A percentile compares a stretch with the other conserved stretches of the same genome.
Conservation (phyloP, 2,797 vertebrate genomes). For the Picus viridis region DNA sequence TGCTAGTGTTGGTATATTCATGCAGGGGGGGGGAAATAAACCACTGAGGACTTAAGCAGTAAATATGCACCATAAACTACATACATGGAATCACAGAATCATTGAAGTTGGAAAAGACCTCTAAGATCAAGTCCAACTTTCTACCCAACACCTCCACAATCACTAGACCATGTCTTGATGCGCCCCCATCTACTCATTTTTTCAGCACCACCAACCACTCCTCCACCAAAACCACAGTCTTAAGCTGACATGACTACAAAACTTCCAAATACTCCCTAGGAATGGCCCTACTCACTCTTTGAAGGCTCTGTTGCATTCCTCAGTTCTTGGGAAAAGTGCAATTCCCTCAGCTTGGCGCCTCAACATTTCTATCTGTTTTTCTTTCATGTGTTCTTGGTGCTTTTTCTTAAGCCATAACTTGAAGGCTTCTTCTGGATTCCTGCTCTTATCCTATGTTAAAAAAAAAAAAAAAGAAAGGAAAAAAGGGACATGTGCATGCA, state of each 20-base stretch:
- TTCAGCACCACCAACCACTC: too few relatives aligned
- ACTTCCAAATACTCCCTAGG: neutral
- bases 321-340: slow-evolving; percentile 82
- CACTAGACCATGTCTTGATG: too few relatives aligned
- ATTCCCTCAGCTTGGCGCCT: slow-evolving; percentile 85
- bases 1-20: neutral
- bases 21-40: neutral
- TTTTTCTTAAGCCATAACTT: slow-evolving; percentile 92
- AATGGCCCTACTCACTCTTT: slow-evolving; percentile 84
- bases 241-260: neutral
- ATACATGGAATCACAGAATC: too few relatives aligned
- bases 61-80: neutral
- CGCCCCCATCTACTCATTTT: too few relatives aligned
- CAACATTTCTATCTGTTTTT: slow-evolving; percentile 87
- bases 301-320: slow-evolving; percentile 90
- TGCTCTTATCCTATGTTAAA: slow-evolving; percentile 78
- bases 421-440: slow-evolving; percentile 88
- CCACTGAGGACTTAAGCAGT: neutral
- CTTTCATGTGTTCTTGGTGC: slow-evolving; percentile 87
- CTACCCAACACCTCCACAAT: too few relatives aligned
- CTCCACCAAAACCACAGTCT: neutral
- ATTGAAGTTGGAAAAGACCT: too few relatives aligned
- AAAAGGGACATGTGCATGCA: neutral
- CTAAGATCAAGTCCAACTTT: too few relatives aligned
- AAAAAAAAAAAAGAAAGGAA: neutral